A percentile compares a stretch with the other conserved stretches of the same genome.
phyloP scores from a whole-genome alignment of 2,888 invertebrate genomes.

The Pollenia angustigena region DNA sequence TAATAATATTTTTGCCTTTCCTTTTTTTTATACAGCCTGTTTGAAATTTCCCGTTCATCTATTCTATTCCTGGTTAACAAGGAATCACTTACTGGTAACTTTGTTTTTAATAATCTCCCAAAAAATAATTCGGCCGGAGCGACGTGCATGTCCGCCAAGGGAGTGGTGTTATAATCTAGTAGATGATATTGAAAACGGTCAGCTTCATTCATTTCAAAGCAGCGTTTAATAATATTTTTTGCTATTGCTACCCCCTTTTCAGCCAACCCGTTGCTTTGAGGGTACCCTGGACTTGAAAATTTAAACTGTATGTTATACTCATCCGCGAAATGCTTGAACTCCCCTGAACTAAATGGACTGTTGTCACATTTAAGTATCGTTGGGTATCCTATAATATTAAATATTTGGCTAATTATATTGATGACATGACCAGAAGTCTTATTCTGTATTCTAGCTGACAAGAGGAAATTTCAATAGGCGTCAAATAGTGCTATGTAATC shows the following conservation, averaged over 20 bases:
- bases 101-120: neutral
- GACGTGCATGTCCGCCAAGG: neutral
- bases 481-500: no score
- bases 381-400: no score
- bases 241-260: neutral
- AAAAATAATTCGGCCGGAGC: neutral
- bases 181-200: neutral
- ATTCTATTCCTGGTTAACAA: neutral
- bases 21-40: constrained; percentile 46
- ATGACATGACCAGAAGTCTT: neutral
- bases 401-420: neutral
- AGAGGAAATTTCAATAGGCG: no score
- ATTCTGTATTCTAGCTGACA: neutral
- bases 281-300: constrained; percentile 8
- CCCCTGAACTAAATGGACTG: neutral
- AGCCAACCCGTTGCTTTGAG: no score
- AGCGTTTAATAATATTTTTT: constrained; percentile 12
- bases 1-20: constrained; percentile 38
- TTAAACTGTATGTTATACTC: no score
- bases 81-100: neutral
- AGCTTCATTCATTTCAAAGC: neutral
- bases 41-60: neutral
- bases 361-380: neutral
- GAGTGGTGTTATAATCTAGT: neutral
- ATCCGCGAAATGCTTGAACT: neutral